Base-by-base conservation (phyloP, 1,140 invertebrate species). In the Calycopis cecrops region DNA sequence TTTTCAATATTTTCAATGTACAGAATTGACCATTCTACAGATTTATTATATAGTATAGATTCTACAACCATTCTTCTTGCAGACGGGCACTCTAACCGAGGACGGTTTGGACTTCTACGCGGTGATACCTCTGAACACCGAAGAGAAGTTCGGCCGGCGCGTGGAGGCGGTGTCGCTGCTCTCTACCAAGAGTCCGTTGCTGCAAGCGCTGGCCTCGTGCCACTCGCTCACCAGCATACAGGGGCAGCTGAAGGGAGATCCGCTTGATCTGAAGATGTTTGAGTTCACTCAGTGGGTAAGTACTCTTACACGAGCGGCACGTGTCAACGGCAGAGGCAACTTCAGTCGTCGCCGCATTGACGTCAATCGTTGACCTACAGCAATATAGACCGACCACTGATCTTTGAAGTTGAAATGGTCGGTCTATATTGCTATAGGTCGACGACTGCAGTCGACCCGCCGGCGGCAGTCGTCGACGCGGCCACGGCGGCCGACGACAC, bases 101-200 rank as follows among this genome's bases (percentile, higher is more conserved):
- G 98, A 99, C 82, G 97, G 97, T 9, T 84, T 99, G 33, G 96
- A 98, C 75, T 93, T 99, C 87, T 95, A 95, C 90, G 95, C 95
- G 18, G 92, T 97, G 1, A 90, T 98, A 50, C 92, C 94, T 0
- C 55, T 59, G 9, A 61, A 71, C 9, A 64, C 78, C 0, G 84
- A 89, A 0, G 88, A 82, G 7, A 88, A 88, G 37, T 93, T 94
- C 60, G 88, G 89, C 21, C 71, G 90, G n/a, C 89, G 91, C 0
- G 75, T 91, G 1, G 90, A 90, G 42, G 83, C 91, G 47, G 85
- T 92, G 7, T 62, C 69, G 9, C 65, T 81, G 0, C 60, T 91
- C 1, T 82, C 89, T 12, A 78, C 62, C 18, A 89, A 78, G 44
- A 88, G 69, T 62, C 90, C 69, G 40, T 83, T 90, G 55, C 88